A percentile compares a stretch with the other conserved stretches of the same genome.
Conservation (phyloP, 2,797 vertebrate species). For the Bryconaethiops microstoma region DNA sequence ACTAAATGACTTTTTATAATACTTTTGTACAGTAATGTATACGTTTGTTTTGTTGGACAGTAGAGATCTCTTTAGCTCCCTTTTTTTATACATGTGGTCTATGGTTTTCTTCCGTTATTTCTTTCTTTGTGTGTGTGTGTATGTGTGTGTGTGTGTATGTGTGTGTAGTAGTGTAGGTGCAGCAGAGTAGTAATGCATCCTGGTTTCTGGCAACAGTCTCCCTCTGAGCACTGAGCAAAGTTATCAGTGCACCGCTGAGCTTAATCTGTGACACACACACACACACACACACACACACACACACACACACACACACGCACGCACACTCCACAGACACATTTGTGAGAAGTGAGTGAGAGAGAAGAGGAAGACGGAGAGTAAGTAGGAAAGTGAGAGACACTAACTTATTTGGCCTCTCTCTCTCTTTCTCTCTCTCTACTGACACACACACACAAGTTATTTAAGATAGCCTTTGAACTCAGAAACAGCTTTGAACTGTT, state of each 20-base stretch:
- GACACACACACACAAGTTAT: no score
- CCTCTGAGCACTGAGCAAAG: slow-evolving; percentile 74
- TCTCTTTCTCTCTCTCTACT: no score
- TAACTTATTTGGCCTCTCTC: not conserved
- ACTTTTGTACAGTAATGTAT: no score
- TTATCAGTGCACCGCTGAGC: slow-evolving; percentile 75
- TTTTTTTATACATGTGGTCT: not conserved
- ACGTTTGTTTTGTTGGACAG: no score
- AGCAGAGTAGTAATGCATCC: slow-evolving; percentile 23
- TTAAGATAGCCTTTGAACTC: no score
- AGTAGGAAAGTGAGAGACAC: not conserved
- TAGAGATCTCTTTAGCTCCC: not conserved
- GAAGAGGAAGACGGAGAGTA: not conserved
- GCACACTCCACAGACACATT: slow-evolving; percentile 39
- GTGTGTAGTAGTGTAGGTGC: not conserved
- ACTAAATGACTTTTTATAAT: no score
- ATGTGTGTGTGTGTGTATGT: slow-evolving; percentile 8
- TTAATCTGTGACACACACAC: slow-evolving; percentile 63
- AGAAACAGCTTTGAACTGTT: no score
- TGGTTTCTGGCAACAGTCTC: slow-evolving; percentile 41
- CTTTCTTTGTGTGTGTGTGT: not conserved
- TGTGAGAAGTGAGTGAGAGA: slow-evolving; percentile 9
- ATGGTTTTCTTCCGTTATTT: not conserved
- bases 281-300: slow-evolving; percentile 51
- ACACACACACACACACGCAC: slow-evolving; percentile 46